These are phyloP conservation scores for Standfussiana lucernea DNA, from an alignment of 2,888 invertebrate genomes.

Conservation along the genomic window DNA sequence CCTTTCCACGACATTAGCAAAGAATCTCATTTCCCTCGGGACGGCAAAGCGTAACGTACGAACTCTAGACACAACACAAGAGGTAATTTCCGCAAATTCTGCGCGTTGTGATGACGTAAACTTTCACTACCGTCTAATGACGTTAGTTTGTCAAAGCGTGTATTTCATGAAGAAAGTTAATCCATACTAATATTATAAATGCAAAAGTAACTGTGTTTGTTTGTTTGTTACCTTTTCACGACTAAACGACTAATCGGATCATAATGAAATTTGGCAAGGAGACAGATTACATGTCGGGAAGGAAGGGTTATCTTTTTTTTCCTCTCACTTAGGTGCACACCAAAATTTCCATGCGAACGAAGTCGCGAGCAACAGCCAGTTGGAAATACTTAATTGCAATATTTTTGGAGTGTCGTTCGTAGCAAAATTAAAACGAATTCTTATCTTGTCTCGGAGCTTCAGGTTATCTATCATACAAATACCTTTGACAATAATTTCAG, in stretches of 20 bases:
- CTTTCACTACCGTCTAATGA: conserved; percentile 75
- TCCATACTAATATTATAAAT: too few relatives aligned
- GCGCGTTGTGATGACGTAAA: conserved; percentile 78
- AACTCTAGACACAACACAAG: conserved; percentile 62
- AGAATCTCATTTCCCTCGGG: conserved; percentile 67
- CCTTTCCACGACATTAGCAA: conserved; percentile 49
- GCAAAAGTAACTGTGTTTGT: too few relatives aligned
- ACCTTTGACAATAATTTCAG: not conserved
- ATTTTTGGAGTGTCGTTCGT: not conserved
- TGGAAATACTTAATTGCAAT: too few relatives aligned
- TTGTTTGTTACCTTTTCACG: too few relatives aligned
- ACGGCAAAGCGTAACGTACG: conserved; percentile 37
- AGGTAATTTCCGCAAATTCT: conserved; percentile 77
- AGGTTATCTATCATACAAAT: too few relatives aligned
- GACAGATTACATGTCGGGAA: too few relatives aligned
- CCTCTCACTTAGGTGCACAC: too few relatives aligned
- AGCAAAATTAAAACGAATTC: not conserved
- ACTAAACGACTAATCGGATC: too few relatives aligned
- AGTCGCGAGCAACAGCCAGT: too few relatives aligned
- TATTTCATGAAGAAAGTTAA: conserved; percentile 57
- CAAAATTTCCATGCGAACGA: too few relatives aligned
- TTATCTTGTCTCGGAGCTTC: not conserved
- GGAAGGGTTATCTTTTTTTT: too few relatives aligned
- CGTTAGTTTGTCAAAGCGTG: conserved; percentile 60
- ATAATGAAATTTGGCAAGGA: too few relatives aligned